Percentiles rank a stretch among this genome's conserved stretches.
Conservation (phyloP, 2,113 vertebrate genomes). For the Tricholaema leucomelas region DNA sequence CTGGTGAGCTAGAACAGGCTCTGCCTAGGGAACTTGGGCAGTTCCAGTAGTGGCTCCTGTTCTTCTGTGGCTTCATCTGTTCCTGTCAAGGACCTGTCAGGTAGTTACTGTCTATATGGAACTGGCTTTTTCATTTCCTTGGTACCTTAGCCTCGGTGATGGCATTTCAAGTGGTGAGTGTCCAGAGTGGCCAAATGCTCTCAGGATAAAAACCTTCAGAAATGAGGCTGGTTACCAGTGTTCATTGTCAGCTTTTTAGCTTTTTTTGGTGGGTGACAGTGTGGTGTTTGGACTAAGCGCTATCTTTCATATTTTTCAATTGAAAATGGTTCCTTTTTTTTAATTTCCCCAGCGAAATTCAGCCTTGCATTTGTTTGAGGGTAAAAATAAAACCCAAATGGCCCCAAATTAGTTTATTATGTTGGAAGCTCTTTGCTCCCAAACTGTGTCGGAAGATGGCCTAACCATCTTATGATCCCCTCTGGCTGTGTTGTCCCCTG, state of each 20-base stretch:
- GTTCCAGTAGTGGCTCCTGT: background rate
- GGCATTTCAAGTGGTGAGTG: rapidly evolving
- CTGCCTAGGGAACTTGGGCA: background rate
- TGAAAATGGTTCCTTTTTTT: background rate
- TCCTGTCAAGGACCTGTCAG: background rate
- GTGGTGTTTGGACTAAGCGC: background rate
- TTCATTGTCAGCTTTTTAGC: background rate
- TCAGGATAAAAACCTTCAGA: background rate
- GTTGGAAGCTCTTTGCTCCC: background rate
- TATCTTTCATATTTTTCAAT: background rate
- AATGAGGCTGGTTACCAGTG: background rate
- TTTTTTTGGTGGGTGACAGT: background rate
- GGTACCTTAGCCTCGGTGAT: background rate
- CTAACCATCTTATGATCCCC: background rate
- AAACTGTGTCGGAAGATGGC: background rate
- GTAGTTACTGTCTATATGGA: background rate
- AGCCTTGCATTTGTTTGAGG: background rate
- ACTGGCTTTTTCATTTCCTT: background rate
- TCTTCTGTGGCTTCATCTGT: background rate
- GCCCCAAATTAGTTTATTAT: background rate
- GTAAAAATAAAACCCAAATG: background rate
- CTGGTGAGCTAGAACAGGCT: background rate
- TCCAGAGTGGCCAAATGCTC: background rate
- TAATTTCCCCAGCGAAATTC: background rate
- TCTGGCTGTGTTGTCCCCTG: rapidly evolving